A percentile compares a stretch with the other conserved stretches of the same genome.
phyloP scores from a whole-genome alignment of 2,797 vertebrate species.

The Rhinatrema bivittatum region DNA sequence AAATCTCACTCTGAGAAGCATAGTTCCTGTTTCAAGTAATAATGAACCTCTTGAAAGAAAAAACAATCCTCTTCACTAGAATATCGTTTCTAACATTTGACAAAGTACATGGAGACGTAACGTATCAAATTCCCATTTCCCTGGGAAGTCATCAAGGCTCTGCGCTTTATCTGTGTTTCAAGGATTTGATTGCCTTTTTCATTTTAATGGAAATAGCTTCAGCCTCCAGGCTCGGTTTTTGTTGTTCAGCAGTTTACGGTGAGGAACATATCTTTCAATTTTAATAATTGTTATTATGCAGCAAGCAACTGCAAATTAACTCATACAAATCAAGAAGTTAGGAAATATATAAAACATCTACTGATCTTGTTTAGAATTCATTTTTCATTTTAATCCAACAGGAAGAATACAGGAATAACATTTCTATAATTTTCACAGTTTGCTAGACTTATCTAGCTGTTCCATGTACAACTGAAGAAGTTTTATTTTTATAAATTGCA shows the following conservation, averaged over 20 bases:
- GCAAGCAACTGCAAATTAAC: too few relatives aligned
- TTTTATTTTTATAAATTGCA: too few relatives aligned
- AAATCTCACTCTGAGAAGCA: constrained; percentile 8
- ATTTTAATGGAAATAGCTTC: background rate
- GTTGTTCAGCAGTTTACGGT: background rate
- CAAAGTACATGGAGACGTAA: constrained; percentile 4
- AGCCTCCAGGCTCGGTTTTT: background rate
- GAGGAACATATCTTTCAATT: too few relatives aligned
- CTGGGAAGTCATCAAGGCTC: background rate
- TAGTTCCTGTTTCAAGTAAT: background rate
- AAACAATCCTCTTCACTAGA: background rate
- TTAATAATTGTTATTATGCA: too few relatives aligned
- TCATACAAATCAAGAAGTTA: too few relatives aligned
- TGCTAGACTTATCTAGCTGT: too few relatives aligned
- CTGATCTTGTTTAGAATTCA: too few relatives aligned
- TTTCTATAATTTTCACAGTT: too few relatives aligned
- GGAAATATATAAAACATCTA: too few relatives aligned
- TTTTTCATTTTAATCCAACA: too few relatives aligned
- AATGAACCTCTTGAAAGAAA: constrained; percentile 9
- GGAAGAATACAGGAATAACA: too few relatives aligned
- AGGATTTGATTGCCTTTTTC: background rate
- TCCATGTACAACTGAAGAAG: too few relatives aligned
- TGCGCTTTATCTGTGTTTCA: constrained; percentile 1
- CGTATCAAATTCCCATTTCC: background rate
- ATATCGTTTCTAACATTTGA: background rate